Evolutionary conservation across 2,888 invertebrate species (phyloP).

Genomic region (Arctia plantaginis): DNA sequence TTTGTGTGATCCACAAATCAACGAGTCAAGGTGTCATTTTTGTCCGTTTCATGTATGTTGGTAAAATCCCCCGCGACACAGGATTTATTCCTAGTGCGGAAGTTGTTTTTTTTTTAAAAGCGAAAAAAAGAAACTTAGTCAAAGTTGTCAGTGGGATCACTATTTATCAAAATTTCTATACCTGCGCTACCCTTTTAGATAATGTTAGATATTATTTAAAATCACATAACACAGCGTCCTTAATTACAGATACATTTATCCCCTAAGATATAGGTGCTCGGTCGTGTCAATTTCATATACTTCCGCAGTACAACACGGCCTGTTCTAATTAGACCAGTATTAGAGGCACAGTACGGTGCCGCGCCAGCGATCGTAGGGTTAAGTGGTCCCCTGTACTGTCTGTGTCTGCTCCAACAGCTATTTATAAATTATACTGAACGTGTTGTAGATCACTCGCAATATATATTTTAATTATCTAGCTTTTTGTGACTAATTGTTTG

Average conservation of each 20-base stretch:
- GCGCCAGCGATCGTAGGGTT: slow-evolving; percentile 43
- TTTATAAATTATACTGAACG: slow-evolving; percentile 3
- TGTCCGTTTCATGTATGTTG: too few relatives aligned
- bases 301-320: slow-evolving; percentile 14
- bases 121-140: too few relatives aligned
- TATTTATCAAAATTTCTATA: not conserved
- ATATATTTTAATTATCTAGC: not conserved
- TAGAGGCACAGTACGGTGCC: slow-evolving; percentile 19
- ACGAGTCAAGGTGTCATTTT: too few relatives aligned
- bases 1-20: too few relatives aligned
- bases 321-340: slow-evolving; percentile 21
- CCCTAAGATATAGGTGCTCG: not conserved
- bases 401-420: slow-evolving; percentile 8
- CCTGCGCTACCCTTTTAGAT: not conserved
- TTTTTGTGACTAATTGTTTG: not conserved
- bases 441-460: not conserved
- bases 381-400: slow-evolving; percentile 42
- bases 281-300: slow-evolving; percentile 10
- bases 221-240: too few relatives aligned
- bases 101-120: too few relatives aligned
- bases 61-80: too few relatives aligned
- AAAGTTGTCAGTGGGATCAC: not conserved
- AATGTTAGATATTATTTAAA: not conserved
- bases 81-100: too few relatives aligned
- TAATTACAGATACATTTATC: not conserved